Conservation (phyloP, 2,113 vertebrate genomes). For the Chlorodrepanis virens region DNA sequence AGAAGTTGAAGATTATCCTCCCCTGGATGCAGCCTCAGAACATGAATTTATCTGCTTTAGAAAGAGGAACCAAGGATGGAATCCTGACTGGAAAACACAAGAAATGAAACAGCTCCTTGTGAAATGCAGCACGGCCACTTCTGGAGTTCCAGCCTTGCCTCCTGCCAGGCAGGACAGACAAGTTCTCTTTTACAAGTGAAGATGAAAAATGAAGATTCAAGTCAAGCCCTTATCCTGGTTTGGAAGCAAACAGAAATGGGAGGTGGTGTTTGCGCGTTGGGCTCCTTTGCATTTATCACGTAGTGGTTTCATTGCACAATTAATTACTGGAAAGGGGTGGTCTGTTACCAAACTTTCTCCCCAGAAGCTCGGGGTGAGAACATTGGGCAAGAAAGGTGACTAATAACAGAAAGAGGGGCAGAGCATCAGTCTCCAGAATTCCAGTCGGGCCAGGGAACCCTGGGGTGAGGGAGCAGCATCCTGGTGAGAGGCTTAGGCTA, state of each 20-base stretch:
- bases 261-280: neutral
- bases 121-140: neutral
- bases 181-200: neutral
- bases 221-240: neutral
- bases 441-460: accelerated
- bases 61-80: neutral
- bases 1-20: neutral
- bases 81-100: neutral
- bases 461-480: neutral
- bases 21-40: neutral
- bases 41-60: neutral
- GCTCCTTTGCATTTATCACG: neutral
- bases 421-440: neutral
- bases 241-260: neutral
- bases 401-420: neutral
- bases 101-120: neutral
- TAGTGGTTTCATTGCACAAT: neutral
- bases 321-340: neutral
- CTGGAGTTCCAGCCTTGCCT: neutral
- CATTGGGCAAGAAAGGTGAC: neutral
- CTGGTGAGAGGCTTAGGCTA: neutral
- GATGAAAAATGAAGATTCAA: neutral
- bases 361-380: neutral
- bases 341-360: neutral
- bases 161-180: neutral